Percentiles rank a stretch among this genome's conserved stretches.
These are phyloP conservation scores for Drosophila rufa DNA, from an alignment of 1,140 invertebrate genomes.

Conservation along the genomic window DNA sequence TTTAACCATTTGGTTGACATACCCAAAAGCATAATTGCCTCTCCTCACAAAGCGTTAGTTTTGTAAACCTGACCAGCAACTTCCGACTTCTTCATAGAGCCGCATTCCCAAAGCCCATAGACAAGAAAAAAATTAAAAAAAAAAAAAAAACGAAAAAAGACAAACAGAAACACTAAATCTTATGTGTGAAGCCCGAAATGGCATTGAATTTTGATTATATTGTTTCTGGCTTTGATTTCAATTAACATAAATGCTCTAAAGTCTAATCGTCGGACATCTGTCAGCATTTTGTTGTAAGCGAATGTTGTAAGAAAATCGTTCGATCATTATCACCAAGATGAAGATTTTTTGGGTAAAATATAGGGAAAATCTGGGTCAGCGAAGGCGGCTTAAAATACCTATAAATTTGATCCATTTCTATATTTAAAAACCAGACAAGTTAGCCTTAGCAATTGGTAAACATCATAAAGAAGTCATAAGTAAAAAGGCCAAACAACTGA, in stretches of 20 bases:
- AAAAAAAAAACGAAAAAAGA: conserved; percentile 6
- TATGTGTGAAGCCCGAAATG: conserved; percentile 39
- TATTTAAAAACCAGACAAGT: conserved; percentile 25
- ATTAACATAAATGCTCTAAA: conserved; percentile 57
- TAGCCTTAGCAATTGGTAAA: conserved; percentile 42
- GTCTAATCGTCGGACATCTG: conserved; percentile 7
- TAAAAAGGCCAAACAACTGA: conserved; percentile 65
- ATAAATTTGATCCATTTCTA: conserved; percentile 17
- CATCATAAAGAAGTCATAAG: conserved; percentile 50
- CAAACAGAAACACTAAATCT: conserved; percentile 27
- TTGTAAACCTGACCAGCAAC: conserved; percentile 42
- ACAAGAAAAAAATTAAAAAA: too few species aligned
- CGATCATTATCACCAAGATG: not conserved
- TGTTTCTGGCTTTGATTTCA: conserved; percentile 56
- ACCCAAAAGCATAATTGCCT: conserved; percentile 14
- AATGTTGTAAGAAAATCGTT: conserved; percentile 31
- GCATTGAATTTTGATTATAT: conserved; percentile 69
- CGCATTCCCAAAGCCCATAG: conserved; percentile 37
- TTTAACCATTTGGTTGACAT: conserved; percentile 10
- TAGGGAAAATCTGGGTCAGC: not conserved
- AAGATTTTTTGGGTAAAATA: conserved; percentile 16
- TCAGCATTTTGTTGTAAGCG: conserved; percentile 36
- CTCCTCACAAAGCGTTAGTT: not conserved
- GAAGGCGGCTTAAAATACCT: conserved; percentile 8
- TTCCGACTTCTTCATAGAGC: conserved; percentile 38